Evolutionary conservation across 2,113 vertebrate species (phyloP), one percentile per base, ranked within the genome.

Genomic region (Prietella phreatophila): DNA sequence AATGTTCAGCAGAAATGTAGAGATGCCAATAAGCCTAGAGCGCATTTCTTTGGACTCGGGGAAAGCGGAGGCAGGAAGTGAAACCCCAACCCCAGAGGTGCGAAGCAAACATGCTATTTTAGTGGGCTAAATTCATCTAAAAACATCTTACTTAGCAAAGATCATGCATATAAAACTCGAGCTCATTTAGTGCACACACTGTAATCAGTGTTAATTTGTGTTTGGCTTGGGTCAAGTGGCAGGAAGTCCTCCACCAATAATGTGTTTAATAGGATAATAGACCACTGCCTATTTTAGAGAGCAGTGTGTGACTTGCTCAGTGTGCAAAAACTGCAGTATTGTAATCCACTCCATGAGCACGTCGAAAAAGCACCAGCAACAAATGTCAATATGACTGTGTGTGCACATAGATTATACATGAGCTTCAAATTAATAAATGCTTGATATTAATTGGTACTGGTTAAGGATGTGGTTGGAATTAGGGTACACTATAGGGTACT

Each of bases 221-320:
- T 80, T 73, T 81, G 84, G 83, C 82, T 82, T 85, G 71, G 67
- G 87, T 87, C 75, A 93, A 95, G 91, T 93, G 93, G 93, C 93
- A 89, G 93, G 92, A 91, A 92, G 93, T 92, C 91, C 92, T 93
- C 91, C 91, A 92, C 92, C 93, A 93, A 94, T 95, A 95, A 94
- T 94, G 93, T 78, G 90, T 92, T 92, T 94, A 94, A 95, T 95
- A 94, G 93, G 93, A 95, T 94, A 93, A 95, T 94, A 89, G 92
- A 91, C 93, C 93, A 93, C 73, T 92, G 93, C 94, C 91, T 94
- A 88, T 93, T 90, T 92, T 94, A 91, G 89, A 88, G 91, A 90
- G 89, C 91, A 92, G 92, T 91, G 90, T 92, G 91, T 91, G 91
- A 93, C 92, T 93, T 88, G 90, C 89, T 82, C 71, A 78, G 82